phyloP scores from a whole-genome alignment of 2,797 vertebrate species.

The Etheostoma perlongum region DNA sequence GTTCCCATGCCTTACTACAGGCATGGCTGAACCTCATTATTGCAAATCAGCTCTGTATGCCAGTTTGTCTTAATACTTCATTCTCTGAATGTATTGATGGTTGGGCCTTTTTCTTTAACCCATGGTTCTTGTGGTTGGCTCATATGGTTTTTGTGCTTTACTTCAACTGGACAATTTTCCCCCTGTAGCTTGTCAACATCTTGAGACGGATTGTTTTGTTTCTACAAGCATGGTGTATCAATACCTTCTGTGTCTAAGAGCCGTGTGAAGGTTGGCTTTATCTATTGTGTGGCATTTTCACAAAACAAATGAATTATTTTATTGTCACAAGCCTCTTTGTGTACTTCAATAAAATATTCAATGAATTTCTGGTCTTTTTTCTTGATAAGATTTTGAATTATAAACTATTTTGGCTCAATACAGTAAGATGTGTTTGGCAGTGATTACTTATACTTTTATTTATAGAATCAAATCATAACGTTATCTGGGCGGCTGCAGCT shows the following conservation, averaged over 20 bases:
- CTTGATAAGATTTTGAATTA: conserved; percentile 2
- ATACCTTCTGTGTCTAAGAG: not conserved
- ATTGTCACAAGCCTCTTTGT: not conserved
- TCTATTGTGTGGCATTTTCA: not conserved
- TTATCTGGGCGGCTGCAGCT: too few relatives aligned
- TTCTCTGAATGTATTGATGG: conserved; percentile 59
- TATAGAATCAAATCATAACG: too few relatives aligned
- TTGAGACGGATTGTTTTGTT: conserved; percentile 3
- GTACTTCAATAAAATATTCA: conserved; percentile 16
- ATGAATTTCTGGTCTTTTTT: not conserved
- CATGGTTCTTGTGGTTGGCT: not conserved
- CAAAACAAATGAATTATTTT: conserved; percentile 5
- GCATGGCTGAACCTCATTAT: conserved; percentile 8
- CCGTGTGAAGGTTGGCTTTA: conserved; percentile 18
- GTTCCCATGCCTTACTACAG: not conserved
- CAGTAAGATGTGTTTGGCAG: conserved; percentile 16
- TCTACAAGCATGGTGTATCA: conserved; percentile 3
- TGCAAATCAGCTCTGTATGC: conserved; percentile 33
- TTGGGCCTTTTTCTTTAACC: not conserved
- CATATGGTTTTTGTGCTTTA: not conserved
- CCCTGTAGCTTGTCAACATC: conserved; percentile 17
- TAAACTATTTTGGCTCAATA: conserved; percentile 8
- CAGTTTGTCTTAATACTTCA: conserved; percentile 59
- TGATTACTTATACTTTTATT: not conserved
- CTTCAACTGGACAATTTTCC: not conserved